Evolutionary conservation across 2,888 invertebrate genomes (phyloP).

Genomic region (Cactoblastis cactorum): DNA sequence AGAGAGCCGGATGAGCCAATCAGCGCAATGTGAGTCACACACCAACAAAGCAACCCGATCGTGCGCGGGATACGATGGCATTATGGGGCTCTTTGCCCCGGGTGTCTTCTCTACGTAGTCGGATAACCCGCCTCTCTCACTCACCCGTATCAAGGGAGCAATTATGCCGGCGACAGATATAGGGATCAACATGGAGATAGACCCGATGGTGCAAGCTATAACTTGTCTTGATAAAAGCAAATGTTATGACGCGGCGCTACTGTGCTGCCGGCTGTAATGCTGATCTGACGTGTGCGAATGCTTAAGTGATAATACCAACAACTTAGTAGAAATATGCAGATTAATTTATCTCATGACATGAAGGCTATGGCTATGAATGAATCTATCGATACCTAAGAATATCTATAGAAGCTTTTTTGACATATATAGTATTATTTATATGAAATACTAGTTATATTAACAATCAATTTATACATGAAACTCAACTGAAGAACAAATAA

Average conservation of each 20-base stretch:
- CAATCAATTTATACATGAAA: no score
- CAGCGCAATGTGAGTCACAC: slow-evolving; percentile 65
- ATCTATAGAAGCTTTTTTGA: no score
- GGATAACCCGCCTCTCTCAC: slow-evolving; percentile 30
- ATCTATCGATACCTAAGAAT: background rate
- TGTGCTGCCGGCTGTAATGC: slow-evolving; percentile 21
- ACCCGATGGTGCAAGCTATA: slow-evolving; percentile 30
- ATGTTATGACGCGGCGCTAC: slow-evolving; percentile 36
- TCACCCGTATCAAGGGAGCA: slow-evolving; percentile 33
- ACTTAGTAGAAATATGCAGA: background rate
- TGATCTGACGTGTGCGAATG: slow-evolving; percentile 24
- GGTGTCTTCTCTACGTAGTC: slow-evolving; percentile 5
- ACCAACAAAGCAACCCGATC: slow-evolving; percentile 35
- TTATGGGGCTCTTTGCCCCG: background rate
- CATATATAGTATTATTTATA: no score
- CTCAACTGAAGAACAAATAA: slow-evolving; percentile 5
- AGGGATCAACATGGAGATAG: slow-evolving; percentile 31
- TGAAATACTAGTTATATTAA: no score
- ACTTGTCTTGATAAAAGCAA: slow-evolving; percentile 33
- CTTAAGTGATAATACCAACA: slow-evolving; percentile 7
- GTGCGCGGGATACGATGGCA: slow-evolving; percentile 40
- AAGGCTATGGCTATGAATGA: no score
- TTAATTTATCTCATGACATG: background rate
- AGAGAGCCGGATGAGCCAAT: slow-evolving; percentile 72
- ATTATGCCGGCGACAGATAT: slow-evolving; percentile 28